phyloP scores from a whole-genome alignment of 2,113 vertebrate genomes.

The Tangachromis dhanisi region DNA sequence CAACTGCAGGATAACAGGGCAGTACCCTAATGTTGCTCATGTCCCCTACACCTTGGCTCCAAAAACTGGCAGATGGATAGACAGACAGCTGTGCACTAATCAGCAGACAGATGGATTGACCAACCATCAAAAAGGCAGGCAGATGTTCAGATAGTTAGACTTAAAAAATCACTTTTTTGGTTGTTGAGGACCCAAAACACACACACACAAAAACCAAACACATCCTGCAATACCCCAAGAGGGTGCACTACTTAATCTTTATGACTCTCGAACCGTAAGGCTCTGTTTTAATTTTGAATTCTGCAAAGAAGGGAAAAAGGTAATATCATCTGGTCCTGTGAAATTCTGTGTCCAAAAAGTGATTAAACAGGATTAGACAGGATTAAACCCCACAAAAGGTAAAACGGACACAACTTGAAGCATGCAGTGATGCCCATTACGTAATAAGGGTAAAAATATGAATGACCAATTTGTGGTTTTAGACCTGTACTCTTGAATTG shows the following conservation, averaged over 20 bases:
- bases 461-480: neutral
- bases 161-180: neutral
- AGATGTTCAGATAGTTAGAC: constrained; percentile 8
- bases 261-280: neutral
- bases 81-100: constrained; percentile 52
- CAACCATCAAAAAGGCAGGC: constrained; percentile 41
- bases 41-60: constrained; percentile 4
- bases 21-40: neutral
- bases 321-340: neutral
- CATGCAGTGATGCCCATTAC: neutral
- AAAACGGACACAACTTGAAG: neutral
- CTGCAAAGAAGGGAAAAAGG: neutral
- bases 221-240: neutral
- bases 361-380: neutral
- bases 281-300: neutral
- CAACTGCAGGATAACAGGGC: neutral
- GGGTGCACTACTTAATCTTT: neutral
- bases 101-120: constrained; percentile 57
- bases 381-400: neutral
- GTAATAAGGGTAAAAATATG: neutral
- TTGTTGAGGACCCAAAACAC: neutral
- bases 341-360: neutral
- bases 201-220: neutral
- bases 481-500: neutral
- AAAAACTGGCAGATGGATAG: constrained; percentile 36